Conservation (phyloP, 2,888 invertebrate genomes). For the Protula sp. region DNA sequence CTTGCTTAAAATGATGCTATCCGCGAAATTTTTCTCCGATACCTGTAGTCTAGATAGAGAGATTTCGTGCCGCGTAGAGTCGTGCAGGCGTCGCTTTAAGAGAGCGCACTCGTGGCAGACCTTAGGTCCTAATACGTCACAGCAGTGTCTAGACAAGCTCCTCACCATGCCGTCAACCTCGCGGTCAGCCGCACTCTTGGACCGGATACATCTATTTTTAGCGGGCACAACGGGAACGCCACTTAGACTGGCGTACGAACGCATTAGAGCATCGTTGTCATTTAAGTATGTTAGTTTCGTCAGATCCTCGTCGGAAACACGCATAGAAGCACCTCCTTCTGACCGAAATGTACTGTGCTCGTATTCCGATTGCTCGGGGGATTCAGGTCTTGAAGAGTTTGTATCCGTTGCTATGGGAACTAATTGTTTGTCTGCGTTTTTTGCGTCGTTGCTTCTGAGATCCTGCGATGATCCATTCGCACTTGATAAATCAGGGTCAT, state of each 20-base stretch:
- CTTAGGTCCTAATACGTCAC: conserved; percentile 35
- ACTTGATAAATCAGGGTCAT: neutral
- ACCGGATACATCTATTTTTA: conserved; percentile 3
- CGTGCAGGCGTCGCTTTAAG: conserved; percentile 17
- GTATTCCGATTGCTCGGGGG: neutral
- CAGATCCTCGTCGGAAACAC: neutral
- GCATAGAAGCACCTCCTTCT: neutral
- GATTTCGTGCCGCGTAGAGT: neutral
- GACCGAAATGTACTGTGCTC: neutral
- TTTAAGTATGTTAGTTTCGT: neutral
- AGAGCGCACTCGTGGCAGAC: conserved; percentile 38
- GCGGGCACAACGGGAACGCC: neutral
- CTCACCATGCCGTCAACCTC: conserved; percentile 1
- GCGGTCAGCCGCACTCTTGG: conserved; percentile 5
- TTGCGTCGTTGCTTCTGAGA: neutral
- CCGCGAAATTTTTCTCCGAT: conserved; percentile 33
- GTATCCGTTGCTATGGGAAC: no score
- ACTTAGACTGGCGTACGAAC: neutral
- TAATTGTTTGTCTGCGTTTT: no score
- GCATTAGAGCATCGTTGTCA: neutral
- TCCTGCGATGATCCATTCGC: neutral
- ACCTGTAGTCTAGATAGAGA: conserved; percentile 31
- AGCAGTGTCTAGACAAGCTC: conserved; percentile 24
- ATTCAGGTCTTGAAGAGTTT: no score
- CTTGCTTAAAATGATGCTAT: conserved; percentile 8